phyloP scores from a whole-genome alignment of 2,888 invertebrate species.

The Thera britannica region DNA sequence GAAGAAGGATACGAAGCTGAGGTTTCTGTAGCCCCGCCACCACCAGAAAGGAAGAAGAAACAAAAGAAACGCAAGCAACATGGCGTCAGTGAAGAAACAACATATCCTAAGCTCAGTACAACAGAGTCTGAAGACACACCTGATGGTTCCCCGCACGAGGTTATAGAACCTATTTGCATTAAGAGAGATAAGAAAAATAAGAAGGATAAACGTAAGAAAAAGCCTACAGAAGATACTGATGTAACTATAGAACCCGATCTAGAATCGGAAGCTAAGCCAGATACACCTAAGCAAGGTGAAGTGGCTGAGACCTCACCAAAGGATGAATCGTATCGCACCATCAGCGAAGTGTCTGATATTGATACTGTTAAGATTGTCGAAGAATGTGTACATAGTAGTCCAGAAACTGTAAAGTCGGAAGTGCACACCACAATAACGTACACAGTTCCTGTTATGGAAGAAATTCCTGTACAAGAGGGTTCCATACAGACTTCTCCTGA shows the following conservation, averaged over 20 bases:
- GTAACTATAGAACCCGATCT: constrained; percentile 46
- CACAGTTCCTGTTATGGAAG: constrained; percentile 85
- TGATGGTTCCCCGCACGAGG: constrained; percentile 60
- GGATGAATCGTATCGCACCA: constrained; percentile 85
- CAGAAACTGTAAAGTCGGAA: constrained; percentile 71
- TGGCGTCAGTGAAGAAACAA: constrained; percentile 70
- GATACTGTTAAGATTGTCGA: constrained; percentile 87
- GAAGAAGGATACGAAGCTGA: constrained; percentile 91
- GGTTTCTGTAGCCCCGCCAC: constrained; percentile 76
- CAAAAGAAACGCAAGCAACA: constrained; percentile 73
- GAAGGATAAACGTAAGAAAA: constrained; percentile 74
- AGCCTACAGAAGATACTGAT: constrained; percentile 62
- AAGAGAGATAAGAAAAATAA: constrained; percentile 71
- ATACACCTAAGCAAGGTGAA: constrained; percentile 79
- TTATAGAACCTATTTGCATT: constrained; percentile 51
- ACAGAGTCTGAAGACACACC: constrained; percentile 71
- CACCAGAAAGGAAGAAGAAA: constrained; percentile 78
- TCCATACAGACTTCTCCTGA: constrained; percentile 86
- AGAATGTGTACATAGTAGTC: constrained; percentile 85
- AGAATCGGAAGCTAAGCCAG: constrained; percentile 57
- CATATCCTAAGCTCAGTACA: constrained; percentile 69
- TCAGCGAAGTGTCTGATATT: constrained; percentile 85
- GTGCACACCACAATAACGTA: constrained; percentile 83
- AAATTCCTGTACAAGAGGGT: constrained; percentile 83
- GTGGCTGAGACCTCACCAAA: constrained; percentile 80